phyloP scores from a whole-genome alignment of 2,113 vertebrate species.

The Lepus americanus region DNA sequence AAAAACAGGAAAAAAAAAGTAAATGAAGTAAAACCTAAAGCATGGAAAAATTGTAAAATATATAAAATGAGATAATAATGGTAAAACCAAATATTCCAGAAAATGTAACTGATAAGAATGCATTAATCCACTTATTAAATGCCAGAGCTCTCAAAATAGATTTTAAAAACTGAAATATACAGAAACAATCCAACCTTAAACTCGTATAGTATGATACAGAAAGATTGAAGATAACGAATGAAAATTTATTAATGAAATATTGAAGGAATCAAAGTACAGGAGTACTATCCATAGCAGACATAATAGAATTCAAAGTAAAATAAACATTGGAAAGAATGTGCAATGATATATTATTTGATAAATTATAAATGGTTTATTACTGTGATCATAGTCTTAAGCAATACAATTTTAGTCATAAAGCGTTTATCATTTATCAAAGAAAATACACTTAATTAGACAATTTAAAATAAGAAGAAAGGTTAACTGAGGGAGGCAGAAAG shows the following conservation, averaged over 20 bases:
- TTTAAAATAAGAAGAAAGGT: neutral
- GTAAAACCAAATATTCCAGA: neutral
- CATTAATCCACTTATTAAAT: neutral
- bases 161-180: neutral
- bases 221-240: neutral
- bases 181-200: neutral
- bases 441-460: neutral
- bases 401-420: neutral
- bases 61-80: neutral
- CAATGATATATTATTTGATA: neutral
- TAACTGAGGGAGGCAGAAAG: neutral
- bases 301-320: neutral
- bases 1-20: too few species aligned
- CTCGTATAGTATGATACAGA: neutral
- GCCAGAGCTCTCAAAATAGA: neutral
- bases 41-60: neutral
- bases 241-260: neutral
- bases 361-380: neutral
- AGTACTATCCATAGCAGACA: neutral
- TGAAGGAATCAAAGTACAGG: slow-evolving; percentile 14
- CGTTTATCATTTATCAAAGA: neutral
- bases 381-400: neutral
- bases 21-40: too few species aligned
- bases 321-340: neutral
- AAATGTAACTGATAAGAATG: neutral